phyloP scores from a whole-genome alignment of 2,797 vertebrate genomes.

The Spinus olivaceus region DNA sequence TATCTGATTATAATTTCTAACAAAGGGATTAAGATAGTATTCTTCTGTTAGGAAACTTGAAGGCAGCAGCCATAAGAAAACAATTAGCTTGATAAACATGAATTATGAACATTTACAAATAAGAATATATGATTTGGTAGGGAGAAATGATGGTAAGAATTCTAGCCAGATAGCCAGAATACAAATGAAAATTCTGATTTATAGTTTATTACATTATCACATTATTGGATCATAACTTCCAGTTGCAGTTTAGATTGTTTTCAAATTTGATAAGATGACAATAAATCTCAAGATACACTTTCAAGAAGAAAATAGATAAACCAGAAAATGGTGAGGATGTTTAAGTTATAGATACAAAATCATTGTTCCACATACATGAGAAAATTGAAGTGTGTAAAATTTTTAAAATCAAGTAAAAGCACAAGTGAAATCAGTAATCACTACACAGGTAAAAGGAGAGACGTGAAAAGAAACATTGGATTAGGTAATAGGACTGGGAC shows the following conservation, averaged over 20 bases:
- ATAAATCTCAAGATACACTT: not conserved
- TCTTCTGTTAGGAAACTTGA: not conserved
- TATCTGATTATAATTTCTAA: not conserved
- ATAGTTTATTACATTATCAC: not conserved
- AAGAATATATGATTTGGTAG: not conserved
- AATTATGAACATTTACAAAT: not conserved
- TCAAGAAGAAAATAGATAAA: not conserved
- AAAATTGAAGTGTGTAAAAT: not conserved
- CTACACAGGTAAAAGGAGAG: not conserved
- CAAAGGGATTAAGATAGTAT: not conserved
- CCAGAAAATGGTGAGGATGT: fast-evolving
- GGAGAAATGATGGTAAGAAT: not conserved
- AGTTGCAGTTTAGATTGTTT: not conserved
- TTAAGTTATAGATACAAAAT: not conserved
- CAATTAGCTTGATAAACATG: not conserved
- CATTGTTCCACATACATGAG: not conserved
- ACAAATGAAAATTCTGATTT: not conserved
- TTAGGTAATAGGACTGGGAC: not conserved
- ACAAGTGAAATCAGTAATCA: not conserved
- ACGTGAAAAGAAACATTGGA: not conserved
- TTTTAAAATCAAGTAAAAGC: not conserved
- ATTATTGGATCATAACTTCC: not conserved
- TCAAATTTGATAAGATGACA: not conserved
- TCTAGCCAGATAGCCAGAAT: not conserved
- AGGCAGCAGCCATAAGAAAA: not conserved